A percentile compares a stretch with the other conserved stretches of the same genome.
Evolutionary conservation across 2,797 vertebrate species (phyloP).

Genomic region (Enteromius argenteus): DNA sequence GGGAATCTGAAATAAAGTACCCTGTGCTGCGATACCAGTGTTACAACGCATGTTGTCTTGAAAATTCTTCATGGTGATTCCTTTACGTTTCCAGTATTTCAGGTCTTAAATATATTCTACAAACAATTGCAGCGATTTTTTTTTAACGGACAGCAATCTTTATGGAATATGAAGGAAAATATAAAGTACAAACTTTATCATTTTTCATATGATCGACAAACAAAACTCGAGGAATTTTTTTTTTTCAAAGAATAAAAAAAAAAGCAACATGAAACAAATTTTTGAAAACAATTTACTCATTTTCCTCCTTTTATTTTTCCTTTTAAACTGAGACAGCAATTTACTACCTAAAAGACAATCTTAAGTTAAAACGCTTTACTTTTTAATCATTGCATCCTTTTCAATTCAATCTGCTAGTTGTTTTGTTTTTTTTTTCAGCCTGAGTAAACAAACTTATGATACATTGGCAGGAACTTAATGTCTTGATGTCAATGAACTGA

Average conservation of each 20-base stretch:
- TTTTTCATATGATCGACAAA: slow-evolving; percentile 87
- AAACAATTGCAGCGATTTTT: slow-evolving; percentile 85
- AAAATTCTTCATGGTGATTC: slow-evolving; percentile 67
- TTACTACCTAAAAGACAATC: slow-evolving; percentile 89
- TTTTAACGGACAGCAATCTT: slow-evolving; percentile 85
- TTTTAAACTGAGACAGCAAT: slow-evolving; percentile 88
- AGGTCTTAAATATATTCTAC: slow-evolving; percentile 84
- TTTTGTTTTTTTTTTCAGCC: slow-evolving; percentile 69
- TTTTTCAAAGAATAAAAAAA: slow-evolving; percentile 77
- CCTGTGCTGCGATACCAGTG: slow-evolving; percentile 83
- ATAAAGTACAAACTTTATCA: slow-evolving; percentile 76
- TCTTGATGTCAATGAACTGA: slow-evolving; percentile 56
- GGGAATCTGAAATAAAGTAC: slow-evolving; percentile 82
- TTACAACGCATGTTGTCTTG: slow-evolving; percentile 74
- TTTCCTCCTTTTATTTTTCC: slow-evolving; percentile 66
- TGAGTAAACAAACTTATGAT: slow-evolving; percentile 94
- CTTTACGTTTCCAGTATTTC: slow-evolving; percentile 82
- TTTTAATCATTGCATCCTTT: slow-evolving; percentile 74
- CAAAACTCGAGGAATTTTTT: slow-evolving; percentile 83
- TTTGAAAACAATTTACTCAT: slow-evolving; percentile 79
- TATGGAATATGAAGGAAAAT: slow-evolving; percentile 82
- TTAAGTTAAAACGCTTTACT: slow-evolving; percentile 84
- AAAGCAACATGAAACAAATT: slow-evolving; percentile 66
- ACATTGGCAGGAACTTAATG: slow-evolving; percentile 79
- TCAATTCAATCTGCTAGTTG: slow-evolving; percentile 86